phyloP scores from a whole-genome alignment of 2,797 vertebrate genomes.

The Merluccius polli region DNA sequence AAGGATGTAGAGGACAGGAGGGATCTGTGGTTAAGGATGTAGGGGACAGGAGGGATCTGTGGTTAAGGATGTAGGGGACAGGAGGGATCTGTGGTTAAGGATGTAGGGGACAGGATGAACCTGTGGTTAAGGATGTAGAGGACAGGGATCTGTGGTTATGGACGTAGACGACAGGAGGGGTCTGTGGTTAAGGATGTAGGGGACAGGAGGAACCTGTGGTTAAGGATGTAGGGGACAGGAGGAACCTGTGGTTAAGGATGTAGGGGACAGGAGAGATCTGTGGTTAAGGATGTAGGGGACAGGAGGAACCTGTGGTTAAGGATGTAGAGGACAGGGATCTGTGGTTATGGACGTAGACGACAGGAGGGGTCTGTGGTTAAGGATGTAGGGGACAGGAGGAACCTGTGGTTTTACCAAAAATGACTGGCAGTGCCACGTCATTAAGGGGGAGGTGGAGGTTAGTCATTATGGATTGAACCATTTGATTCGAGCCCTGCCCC shows the following conservation, averaged over 20 bases:
- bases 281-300: neutral
- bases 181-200: neutral
- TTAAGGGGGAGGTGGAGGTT: no score
- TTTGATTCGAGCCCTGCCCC: no score
- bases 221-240: neutral
- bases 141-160: neutral
- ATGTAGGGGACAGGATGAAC: neutral
- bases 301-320: neutral
- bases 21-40: neutral
- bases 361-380: neutral
- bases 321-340: no score
- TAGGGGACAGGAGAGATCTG: neutral
- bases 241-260: neutral
- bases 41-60: neutral
- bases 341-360: neutral
- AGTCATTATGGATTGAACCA: no score
- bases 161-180: neutral
- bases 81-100: neutral
- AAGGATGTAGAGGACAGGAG: neutral
- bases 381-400: no score
- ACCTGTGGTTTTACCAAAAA: no score
- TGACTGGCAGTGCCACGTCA: no score
- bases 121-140: neutral
- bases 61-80: neutral
- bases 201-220: neutral